Evolutionary conservation across 2,888 invertebrate genomes (phyloP).

Genomic region (Xiphydria camelus): DNA sequence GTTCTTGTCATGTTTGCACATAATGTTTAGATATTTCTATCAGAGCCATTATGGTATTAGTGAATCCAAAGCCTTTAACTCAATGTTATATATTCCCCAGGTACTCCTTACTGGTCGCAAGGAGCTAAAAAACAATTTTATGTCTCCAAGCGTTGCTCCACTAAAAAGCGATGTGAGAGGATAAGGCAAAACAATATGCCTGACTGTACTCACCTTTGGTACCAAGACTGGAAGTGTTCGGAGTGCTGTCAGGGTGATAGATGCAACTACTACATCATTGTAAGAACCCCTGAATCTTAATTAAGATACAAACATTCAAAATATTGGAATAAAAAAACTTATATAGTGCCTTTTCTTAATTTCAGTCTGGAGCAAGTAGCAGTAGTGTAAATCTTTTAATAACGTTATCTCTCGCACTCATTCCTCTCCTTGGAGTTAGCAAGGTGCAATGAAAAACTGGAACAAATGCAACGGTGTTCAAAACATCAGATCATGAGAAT

Average conservation of each 20-base stretch:
- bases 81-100: too few species aligned
- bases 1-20: too few species aligned
- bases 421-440: conserved; percentile 16
- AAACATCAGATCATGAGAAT: too few species aligned
- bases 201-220: conserved; percentile 89
- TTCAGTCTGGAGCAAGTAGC: conserved; percentile 34
- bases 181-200: conserved; percentile 73
- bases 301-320: background rate
- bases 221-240: conserved; percentile 94
- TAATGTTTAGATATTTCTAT: too few species aligned
- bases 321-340: background rate
- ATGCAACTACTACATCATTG: conserved; percentile 93
- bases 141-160: conserved; percentile 87
- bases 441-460: conserved; percentile 13
- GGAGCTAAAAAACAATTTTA: conserved; percentile 92
- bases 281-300: conserved; percentile 62
- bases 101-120: conserved; percentile 92
- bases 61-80: too few species aligned
- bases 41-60: too few species aligned
- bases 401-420: conserved; percentile 8
- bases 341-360: conserved; percentile 13
- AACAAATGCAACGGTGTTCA: too few species aligned
- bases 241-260: conserved; percentile 95
- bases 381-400: conserved; percentile 4
- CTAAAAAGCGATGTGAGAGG: conserved; percentile 75